Evolutionary conservation across 2,888 invertebrate species (phyloP), one percentile per base, ranked within the genome.

Genomic region (Globia sparganii): DNA sequence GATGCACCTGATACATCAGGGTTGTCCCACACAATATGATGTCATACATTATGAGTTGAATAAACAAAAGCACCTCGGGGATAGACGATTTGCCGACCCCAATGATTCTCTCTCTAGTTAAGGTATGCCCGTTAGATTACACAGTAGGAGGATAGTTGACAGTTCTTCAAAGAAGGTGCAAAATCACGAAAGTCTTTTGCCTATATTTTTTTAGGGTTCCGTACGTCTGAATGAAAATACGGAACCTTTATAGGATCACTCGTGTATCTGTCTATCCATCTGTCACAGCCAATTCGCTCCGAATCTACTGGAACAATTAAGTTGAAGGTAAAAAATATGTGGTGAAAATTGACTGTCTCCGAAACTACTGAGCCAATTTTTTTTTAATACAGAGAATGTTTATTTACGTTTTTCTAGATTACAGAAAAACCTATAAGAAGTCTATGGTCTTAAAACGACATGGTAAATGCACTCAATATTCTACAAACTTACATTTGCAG

Each of bases 11-110:
- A 80, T 81, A 84, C 83, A 84, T 84, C 85, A 90, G 89, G 90
- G 88, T 80, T 83, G 80, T 67, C 80, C 69, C 71, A 81, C 72
- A 87, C 88, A 91, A 90, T 90, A 88, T 86, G 86, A 87, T 75
- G 83, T 76, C 77, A 81, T 67, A 75, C 59, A 75, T 89, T 90
- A 91, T 90, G 91, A 88, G 88, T 87, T 87, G 87, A 90, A 83
- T 86, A 89, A 86, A 88, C 89, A 87, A 82, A 85, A 88, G 84
- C 80, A 86, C 34, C 43, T 21, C 85, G 85, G 87, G 82, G 53
- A 71, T 31, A 34, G 34, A 66, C 81, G 78, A 85, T 79, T 86
- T 85, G 78, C 53, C 66, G 75, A 83, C 84, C 89, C 84, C 85
- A 58, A 62, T 69, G 25, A n/a, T 13, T 9, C 28, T 53, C 40